phyloP scores from a whole-genome alignment of 2,888 invertebrate species.

The Clunio marinus region DNA sequence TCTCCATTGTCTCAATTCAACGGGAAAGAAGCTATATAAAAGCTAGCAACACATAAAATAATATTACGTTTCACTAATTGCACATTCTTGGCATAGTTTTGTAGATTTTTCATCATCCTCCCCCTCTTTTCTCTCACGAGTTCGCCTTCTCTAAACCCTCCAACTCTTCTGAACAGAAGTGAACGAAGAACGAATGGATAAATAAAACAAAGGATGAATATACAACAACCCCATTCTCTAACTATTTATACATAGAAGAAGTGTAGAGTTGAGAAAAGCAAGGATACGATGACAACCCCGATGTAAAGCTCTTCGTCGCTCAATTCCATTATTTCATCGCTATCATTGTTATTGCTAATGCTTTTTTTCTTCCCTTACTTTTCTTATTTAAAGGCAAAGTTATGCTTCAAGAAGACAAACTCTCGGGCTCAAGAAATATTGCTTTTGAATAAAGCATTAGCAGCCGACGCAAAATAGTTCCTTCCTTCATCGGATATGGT shows the following conservation, averaged over 20 bases:
- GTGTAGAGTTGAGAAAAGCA: constrained; percentile 8
- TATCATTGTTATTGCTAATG: constrained; percentile 39
- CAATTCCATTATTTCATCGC: constrained; percentile 37
- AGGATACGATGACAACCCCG: constrained; percentile 36
- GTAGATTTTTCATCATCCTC: constrained; percentile 59
- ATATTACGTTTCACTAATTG: constrained; percentile 77
- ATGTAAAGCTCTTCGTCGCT: constrained; percentile 26
- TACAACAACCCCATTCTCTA: constrained; percentile 23
- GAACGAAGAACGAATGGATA: constrained; percentile 27
- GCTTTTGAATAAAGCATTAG: background rate
- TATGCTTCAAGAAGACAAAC: background rate
- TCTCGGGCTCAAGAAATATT: background rate
- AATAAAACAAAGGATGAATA: constrained; percentile 39
- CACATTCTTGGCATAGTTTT: constrained; percentile 96
- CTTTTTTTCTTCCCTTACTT: constrained; percentile 25
- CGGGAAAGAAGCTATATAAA: constrained; percentile 34
- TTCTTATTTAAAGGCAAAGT: constrained; percentile 11
- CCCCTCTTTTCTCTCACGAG: constrained; percentile 48
- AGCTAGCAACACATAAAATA: constrained; percentile 39
- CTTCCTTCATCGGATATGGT: background rate
- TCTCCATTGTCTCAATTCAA: constrained; percentile 24
- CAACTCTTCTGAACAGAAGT: too few relatives aligned
- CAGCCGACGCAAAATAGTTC: too few relatives aligned
- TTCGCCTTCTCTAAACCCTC: constrained; percentile 1
- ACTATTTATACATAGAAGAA: background rate